Percentiles rank a stretch among this genome's conserved stretches.
Evolutionary conservation across 2,888 invertebrate genomes (phyloP).

Genomic region (Empis stercorea): DNA sequence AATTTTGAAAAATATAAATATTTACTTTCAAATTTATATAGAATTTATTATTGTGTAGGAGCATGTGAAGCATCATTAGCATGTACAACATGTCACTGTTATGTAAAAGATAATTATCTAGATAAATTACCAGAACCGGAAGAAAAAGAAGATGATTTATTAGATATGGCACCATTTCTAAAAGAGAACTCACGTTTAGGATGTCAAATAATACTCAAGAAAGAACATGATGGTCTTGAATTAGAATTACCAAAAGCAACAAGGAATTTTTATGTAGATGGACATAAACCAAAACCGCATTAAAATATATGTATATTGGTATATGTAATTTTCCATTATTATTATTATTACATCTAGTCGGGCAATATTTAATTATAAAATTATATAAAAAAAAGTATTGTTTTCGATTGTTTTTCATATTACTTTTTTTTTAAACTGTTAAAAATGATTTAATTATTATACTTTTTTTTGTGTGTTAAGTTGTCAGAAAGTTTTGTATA

Average conservation of each 20-base stretch:
- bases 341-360: too few relatives aligned
- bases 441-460: too few relatives aligned
- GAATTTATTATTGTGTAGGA: too few relatives aligned
- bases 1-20: too few relatives aligned
- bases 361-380: too few relatives aligned
- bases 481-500: too few relatives aligned
- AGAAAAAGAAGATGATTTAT: constrained; percentile 91
- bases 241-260: constrained; percentile 75
- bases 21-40: not conserved
- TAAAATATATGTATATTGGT: too few relatives aligned
- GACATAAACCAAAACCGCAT: constrained; percentile 90
- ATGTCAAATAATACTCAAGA: constrained; percentile 81
- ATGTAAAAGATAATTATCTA: constrained; percentile 61
- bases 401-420: too few relatives aligned
- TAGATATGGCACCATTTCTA: constrained; percentile 93
- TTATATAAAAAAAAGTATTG: too few relatives aligned
- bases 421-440: too few relatives aligned
- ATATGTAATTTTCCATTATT: not conserved
- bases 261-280: constrained; percentile 95
- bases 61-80: constrained; percentile 98
- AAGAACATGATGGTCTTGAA: constrained; percentile 77
- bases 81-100: constrained; percentile 97
- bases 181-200: constrained; percentile 90
- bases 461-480: too few relatives aligned
- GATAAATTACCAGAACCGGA: constrained; percentile 65